Percentiles rank a stretch among this genome's conserved stretches.
Conservation (phyloP, 2,888 invertebrate species). For the Spilosoma lubricipeda region DNA sequence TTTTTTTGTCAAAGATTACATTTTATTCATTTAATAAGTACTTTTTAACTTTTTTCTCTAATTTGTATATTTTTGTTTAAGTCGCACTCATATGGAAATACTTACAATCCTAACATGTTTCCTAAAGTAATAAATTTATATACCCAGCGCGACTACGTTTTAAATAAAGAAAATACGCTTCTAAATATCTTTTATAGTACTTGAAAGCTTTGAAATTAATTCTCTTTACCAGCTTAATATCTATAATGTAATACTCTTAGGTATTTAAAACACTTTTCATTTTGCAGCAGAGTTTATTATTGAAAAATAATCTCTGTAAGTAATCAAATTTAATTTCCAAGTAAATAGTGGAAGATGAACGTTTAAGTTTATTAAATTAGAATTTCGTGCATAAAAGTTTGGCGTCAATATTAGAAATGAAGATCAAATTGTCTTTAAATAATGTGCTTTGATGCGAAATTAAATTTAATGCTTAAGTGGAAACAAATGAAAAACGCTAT, state of each 20-base stretch:
- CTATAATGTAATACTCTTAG: not conserved
- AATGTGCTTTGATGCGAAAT: constrained; percentile 18
- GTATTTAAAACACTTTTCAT: constrained; percentile 6
- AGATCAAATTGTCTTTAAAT: constrained; percentile 13
- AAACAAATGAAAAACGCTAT: constrained; percentile 33
- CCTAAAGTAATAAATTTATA: not conserved
- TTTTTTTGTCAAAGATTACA: no score
- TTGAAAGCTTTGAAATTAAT: not conserved
- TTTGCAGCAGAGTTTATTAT: not conserved
- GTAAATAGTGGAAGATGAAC: constrained; percentile 11
- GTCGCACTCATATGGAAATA: no score
- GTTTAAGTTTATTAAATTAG: not conserved
- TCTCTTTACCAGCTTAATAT: not conserved
- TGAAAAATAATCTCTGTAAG: not conserved
- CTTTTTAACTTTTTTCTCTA: not conserved
- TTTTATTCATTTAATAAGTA: no score
- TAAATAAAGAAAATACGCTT: not conserved
- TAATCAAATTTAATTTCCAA: not conserved
- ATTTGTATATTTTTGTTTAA: not conserved
- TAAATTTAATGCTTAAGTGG: constrained; percentile 37
- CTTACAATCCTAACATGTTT: not conserved
- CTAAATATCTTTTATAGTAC: not conserved
- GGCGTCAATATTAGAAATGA: constrained; percentile 8
- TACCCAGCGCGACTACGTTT: not conserved
- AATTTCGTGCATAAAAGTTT: constrained; percentile 4